Evolutionary conservation across 2,797 vertebrate genomes (phyloP).

Genomic region (Xiphophorus birchmanni): DNA sequence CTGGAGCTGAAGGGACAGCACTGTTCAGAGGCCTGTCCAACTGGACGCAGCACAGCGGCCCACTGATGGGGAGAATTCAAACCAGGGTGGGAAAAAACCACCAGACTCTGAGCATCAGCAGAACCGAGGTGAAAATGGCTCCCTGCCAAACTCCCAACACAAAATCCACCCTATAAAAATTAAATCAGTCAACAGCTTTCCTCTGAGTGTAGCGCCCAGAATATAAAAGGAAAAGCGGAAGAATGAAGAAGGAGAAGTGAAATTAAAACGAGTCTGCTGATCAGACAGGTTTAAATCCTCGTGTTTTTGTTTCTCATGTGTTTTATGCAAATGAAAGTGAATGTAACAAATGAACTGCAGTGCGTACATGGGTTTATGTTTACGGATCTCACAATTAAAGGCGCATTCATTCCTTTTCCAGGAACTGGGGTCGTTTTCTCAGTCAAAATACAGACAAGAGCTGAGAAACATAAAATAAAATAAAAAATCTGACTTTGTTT

Average conservation of each 20-base stretch:
- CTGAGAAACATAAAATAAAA: not conserved
- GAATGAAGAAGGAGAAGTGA: constrained; percentile 37
- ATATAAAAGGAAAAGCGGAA: not conserved
- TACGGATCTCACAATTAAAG: not conserved
- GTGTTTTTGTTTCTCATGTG: not conserved
- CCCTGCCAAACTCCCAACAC: not conserved
- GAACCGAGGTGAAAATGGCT: constrained; percentile 17
- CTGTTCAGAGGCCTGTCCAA: constrained; percentile 64
- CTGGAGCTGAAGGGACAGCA: constrained; percentile 63
- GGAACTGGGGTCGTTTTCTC: not conserved
- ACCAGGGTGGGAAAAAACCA: constrained; percentile 50
- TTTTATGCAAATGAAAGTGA: not conserved
- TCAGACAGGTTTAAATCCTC: not conserved
- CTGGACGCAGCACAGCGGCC: constrained; percentile 53
- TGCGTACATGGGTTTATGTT: not conserved
- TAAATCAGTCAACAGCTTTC: constrained; percentile 4
- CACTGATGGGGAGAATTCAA: constrained; percentile 52
- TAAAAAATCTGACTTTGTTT: too few relatives aligned
- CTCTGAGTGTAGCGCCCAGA: not conserved
- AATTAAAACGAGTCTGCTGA: constrained; percentile 4
- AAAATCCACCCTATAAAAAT: constrained; percentile 21
- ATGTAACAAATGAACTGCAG: not conserved
- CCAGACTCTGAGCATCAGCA: constrained; percentile 35
- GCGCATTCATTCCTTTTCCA: not conserved
- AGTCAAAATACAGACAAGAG: not conserved